Base-by-base conservation (phyloP, 2,888 invertebrate genomes). In the Venusia cambrica region DNA sequence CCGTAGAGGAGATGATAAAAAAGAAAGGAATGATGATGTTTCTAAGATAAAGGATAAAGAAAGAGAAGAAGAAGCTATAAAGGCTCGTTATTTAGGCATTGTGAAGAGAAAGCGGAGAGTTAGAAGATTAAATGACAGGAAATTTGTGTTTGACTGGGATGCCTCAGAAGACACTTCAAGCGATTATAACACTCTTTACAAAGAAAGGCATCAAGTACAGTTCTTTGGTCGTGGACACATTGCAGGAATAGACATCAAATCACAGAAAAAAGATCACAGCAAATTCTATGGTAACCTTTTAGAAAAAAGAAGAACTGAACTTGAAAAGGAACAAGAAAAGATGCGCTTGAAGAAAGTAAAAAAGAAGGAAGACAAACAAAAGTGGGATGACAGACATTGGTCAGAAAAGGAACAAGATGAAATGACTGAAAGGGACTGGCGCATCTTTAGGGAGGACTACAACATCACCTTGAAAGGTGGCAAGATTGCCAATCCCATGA, bases 61-160 rank as follows among this genome's bases (percentile, higher is more conserved):
- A 72, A 93, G 95, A 47, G 98, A 98, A 85, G 90, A 94, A 21
- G 97, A 97, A 76, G 98, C 98, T 0, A 98, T 99, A 37, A 95
- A 97, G 60, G 98, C 98, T 65, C 89, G 98, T 2, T 99, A 99
- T 72, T 87, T 99, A 28, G 99, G 99, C 0, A 91, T 97, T 22
- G 88, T 96, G 0, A 98, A 98, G 69, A 97, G 97, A 68, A 97
- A 97, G 65, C 90, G 98, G 5, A 88, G 98, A 37, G 96, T 98
- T 0, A 89, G 99, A 7, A 89, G 99, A 43, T 84, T 99, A 19
- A 99, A 99, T 80, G 99, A 99, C 70, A 89, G 99, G 6, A 99
- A 99, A 83, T 99, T 99, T 88, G 99, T 99, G 0, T 99, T 99
- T 77, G 99, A 99, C 79, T 99, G 99, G 99, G 99, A 99, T 84